These are phyloP conservation scores for Papilio polytes DNA, from an alignment of 1,140 invertebrate species.

Conservation along the genomic window DNA sequence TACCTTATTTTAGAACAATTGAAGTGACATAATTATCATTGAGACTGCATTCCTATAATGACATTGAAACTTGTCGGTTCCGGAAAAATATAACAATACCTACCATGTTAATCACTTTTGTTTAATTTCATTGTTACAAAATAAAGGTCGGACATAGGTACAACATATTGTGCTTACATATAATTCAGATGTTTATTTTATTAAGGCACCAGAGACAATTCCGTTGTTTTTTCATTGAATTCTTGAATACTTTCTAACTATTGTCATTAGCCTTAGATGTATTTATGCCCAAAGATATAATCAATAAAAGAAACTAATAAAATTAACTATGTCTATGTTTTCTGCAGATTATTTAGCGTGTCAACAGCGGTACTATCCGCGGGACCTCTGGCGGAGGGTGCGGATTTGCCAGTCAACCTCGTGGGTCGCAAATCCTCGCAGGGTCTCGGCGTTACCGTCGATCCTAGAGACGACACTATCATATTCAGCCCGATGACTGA, in stretches of 20 bases:
- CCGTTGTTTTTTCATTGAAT: too few species aligned
- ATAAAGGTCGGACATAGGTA: background rate
- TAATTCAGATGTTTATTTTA: background rate
- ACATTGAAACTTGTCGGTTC: conserved; percentile 12
- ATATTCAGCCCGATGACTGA: conserved; percentile 90
- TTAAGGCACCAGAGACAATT: background rate
- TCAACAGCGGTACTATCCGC: conserved; percentile 88
- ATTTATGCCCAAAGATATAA: too few species aligned
- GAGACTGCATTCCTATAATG: background rate
- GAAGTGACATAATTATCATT: background rate
- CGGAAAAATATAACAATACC: conserved; percentile 5
- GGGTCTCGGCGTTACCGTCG: conserved; percentile 88
- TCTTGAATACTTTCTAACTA: background rate
- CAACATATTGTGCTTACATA: background rate
- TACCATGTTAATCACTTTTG: conserved; percentile 9
- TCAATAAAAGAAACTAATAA: too few species aligned
- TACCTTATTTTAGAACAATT: conserved; percentile 12
- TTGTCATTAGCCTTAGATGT: too few species aligned
- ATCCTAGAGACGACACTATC: conserved; percentile 88
- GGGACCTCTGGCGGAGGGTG: conserved; percentile 87
- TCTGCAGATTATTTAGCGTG: conserved; percentile 88
- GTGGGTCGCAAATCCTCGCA: conserved; percentile 93
- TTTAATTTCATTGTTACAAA: conserved; percentile 2
- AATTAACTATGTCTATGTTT: background rate
- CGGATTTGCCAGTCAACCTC: conserved; percentile 88